Evolutionary conservation across 2,888 invertebrate genomes (phyloP).

Genomic region (Polymixis flavicincta): DNA sequence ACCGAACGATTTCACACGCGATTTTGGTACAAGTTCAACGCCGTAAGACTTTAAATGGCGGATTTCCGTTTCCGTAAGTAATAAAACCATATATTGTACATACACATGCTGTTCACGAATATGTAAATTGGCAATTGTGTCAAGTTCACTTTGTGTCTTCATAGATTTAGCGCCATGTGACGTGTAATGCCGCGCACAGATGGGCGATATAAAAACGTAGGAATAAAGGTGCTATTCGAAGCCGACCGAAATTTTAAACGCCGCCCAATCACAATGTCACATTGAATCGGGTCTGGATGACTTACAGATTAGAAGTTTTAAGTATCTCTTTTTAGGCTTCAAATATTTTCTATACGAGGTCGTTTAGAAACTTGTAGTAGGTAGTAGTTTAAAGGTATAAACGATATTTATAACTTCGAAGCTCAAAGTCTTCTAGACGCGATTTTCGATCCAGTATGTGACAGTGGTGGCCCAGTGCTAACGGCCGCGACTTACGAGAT

Average conservation of each 20-base stretch:
- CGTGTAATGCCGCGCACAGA: conserved; percentile 10
- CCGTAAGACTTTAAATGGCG: conserved; percentile 50
- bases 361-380: too few relatives aligned
- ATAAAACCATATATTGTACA: conserved; percentile 58
- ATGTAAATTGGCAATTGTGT: conserved; percentile 45
- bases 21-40: conserved; percentile 37
- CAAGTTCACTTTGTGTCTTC: conserved; percentile 39
- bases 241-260: background rate
- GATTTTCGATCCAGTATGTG: background rate
- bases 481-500: too few relatives aligned
- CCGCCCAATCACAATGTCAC: background rate
- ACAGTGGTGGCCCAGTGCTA: too few relatives aligned
- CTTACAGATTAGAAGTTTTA: too few relatives aligned
- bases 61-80: conserved; percentile 66
- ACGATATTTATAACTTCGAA: background rate
- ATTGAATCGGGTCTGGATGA: too few relatives aligned
- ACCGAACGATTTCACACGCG: conserved; percentile 29
- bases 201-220: conserved; percentile 15
- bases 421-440: background rate
- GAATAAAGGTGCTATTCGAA: background rate
- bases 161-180: conserved; percentile 50
- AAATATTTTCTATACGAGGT: too few relatives aligned
- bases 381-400: background rate
- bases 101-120: conserved; percentile 48
- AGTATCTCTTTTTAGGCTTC: too few relatives aligned